A percentile compares a stretch with the other conserved stretches of the same genome.
These are phyloP conservation scores for Petrophora chlorosata DNA, from an alignment of 2,888 invertebrate species.

Conservation along the genomic window DNA sequence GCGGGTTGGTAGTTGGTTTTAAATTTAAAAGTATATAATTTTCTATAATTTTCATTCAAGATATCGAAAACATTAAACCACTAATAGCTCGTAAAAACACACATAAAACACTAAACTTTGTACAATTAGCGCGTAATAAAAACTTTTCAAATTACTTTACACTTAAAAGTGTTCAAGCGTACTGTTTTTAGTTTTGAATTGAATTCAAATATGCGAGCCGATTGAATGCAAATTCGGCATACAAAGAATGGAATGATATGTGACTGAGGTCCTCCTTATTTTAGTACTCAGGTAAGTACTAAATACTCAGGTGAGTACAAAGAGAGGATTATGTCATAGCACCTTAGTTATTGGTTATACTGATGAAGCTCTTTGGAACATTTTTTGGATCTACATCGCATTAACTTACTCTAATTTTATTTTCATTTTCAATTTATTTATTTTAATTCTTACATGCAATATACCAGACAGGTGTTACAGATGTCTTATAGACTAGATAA, in stretches of 20 bases:
- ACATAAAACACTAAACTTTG: background rate
- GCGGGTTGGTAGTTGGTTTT: no score
- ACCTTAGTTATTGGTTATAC: background rate
- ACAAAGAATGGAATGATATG: conserved; percentile 28
- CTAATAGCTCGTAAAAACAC: background rate
- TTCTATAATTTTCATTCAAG: no score
- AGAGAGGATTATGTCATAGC: conserved; percentile 20
- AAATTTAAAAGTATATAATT: no score
- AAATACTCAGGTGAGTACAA: background rate
- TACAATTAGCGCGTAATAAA: background rate
- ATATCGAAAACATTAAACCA: background rate
- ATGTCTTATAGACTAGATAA: no score
- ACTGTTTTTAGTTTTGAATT: conserved; percentile 24
- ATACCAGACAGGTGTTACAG: no score
- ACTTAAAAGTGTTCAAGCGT: conserved; percentile 4
- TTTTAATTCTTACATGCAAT: no score
- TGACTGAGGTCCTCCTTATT: conserved; percentile 1
- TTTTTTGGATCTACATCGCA: no score
- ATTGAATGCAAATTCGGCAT: conserved; percentile 41
- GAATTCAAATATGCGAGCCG: conserved; percentile 34
- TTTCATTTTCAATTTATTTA: no score
- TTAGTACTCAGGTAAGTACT: conserved; percentile 1
- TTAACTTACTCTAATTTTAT: no score
- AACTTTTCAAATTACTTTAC: background rate
- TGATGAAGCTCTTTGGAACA: background rate